Conservation (phyloP, 2,113 vertebrate species). For the Amphiprion percula region DNA sequence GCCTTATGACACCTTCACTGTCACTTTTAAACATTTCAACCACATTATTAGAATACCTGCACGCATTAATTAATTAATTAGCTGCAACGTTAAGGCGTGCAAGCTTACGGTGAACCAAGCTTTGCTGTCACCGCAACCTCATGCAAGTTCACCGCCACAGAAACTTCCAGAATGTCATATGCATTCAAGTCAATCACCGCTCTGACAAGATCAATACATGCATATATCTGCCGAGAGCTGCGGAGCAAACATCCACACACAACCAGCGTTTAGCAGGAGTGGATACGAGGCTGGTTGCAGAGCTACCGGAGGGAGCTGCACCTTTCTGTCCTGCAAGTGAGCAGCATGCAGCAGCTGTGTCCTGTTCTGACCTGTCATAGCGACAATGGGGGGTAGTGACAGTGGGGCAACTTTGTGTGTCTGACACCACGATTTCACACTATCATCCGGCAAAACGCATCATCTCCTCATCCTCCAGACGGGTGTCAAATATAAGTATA, state of each 20-base stretch:
- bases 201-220: background rate
- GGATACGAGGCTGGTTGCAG: background rate
- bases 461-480: slow-evolving; percentile 39
- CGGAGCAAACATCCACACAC: background rate
- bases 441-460: slow-evolving; percentile 49
- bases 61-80: background rate
- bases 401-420: slow-evolving; percentile 68
- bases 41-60: too few relatives aligned
- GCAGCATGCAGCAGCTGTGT: slow-evolving; percentile 52
- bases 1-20: background rate
- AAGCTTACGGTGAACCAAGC: background rate
- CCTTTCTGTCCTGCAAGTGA: slow-evolving; percentile 17
- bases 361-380: slow-evolving; percentile 66
- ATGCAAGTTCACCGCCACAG: slow-evolving; percentile 46
- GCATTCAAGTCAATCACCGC: slow-evolving; percentile 16
- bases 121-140: slow-evolving; percentile 23
- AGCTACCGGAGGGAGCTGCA: slow-evolving; percentile 3
- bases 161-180: slow-evolving; percentile 64
- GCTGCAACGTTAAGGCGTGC: slow-evolving; percentile 3
- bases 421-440: slow-evolving; percentile 43
- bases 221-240: background rate
- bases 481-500: slow-evolving; percentile 39
- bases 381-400: slow-evolving; percentile 41
- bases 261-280: background rate
- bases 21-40: slow-evolving; percentile 1